Evolutionary conservation across 37 sponge, comb jelly and placozoan species (phyloP), one percentile per base, ranked within the genome.

Genomic region (Beroe ovata): DNA sequence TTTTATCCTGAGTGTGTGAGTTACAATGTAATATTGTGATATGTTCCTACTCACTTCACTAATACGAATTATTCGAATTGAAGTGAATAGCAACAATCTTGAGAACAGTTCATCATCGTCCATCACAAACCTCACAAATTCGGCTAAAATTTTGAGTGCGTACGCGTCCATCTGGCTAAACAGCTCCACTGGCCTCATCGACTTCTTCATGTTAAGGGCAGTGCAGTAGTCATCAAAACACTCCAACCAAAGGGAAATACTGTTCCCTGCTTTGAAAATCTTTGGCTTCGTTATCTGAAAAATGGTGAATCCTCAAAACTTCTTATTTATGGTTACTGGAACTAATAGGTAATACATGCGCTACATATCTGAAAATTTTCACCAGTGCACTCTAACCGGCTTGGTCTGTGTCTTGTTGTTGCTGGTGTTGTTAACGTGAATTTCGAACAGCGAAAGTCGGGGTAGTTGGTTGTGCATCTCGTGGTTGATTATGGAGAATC

Each of bases 381-480:
- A n/a, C n/a, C n/a, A n/a, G n/a, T n/a, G n/a, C 54, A 16, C 54
- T 11, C 84, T 42, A 8, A 77, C 84, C 41, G 84, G 84, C 41
- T 16, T 42, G n/a, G 32, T 4, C 20, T 16, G 38, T 8, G 71
- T 1, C 19, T 29, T 16, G 8, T 40, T 77, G 8, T 40, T 77
- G 54, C 26, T 42, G 54, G 26, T 42, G 54, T 42, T 77, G 54
- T 77, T 77, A 2, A 77, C 84, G 47, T 77, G 84, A 21, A 77
- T 77, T 54, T 77, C 84, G 33, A 77, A 77, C 23, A 77, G 47
- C 18, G 84, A 77, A 0, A 77, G 33, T 40, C 84, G 16, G 28
- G 84, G 84, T 1, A 77, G 84, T 40, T 77, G 84, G 38, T 54
- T 77, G 14, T 77, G 84, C 84, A 77, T 77, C 28, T 77, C 84